A percentile compares a stretch with the other conserved stretches of the same genome.
phyloP scores from a whole-genome alignment of 2,113 vertebrate species.

The Notiomystis cincta region DNA sequence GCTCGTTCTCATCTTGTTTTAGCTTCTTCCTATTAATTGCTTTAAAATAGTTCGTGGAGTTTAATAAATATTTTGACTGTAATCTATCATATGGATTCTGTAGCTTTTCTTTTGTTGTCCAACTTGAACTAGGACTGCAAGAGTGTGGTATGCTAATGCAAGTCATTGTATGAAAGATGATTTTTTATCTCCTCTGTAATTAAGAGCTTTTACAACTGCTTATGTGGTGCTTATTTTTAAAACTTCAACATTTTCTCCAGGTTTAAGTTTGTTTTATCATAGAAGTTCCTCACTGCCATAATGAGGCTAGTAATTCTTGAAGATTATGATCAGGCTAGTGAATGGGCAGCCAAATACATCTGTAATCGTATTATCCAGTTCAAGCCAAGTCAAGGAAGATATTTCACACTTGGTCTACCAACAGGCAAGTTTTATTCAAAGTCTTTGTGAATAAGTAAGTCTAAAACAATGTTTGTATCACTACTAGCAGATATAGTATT shows the following conservation, averaged over 20 bases:
- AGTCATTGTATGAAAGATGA: neutral
- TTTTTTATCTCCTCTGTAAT: neutral
- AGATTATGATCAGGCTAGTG: constrained; percentile 90
- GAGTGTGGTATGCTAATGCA: neutral
- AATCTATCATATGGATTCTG: neutral
- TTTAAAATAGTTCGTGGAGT: neutral
- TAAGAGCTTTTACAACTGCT: neutral
- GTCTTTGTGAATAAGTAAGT: neutral
- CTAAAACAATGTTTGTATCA: neutral
- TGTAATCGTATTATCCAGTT: constrained; percentile 91
- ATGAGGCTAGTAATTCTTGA: constrained; percentile 98
- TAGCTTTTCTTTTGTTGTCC: neutral
- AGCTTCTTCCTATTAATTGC: neutral
- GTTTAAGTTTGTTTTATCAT: constrained; percentile 17
- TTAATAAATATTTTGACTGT: neutral
- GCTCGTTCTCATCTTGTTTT: neutral
- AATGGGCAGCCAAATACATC: constrained; percentile 98
- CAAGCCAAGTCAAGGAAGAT: constrained; percentile 82
- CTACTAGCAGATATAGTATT: neutral
- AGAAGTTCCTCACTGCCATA: constrained; percentile 6
- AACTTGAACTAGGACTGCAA: neutral
- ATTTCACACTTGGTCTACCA: constrained; percentile 90
- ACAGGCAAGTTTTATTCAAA: constrained; percentile 80
- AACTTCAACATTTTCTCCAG: constrained; percentile 37
- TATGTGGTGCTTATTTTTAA: neutral